Base-by-base conservation (phyloP, 2,888 invertebrate genomes). In the Clitarchus hookeri region DNA sequence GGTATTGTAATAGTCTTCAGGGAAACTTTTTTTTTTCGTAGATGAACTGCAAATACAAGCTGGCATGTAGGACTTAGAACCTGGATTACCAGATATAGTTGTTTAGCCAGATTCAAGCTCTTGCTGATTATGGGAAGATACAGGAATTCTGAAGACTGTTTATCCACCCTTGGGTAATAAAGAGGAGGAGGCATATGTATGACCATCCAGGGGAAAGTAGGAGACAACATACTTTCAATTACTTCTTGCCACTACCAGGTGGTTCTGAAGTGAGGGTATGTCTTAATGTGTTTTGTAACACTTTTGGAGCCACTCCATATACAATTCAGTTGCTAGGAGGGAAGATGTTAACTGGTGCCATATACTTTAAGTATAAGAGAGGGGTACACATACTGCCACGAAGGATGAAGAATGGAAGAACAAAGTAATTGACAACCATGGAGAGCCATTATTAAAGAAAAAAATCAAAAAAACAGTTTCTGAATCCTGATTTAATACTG, bases 141-240 rank as follows among this genome's bases (percentile, higher is more conserved):
- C 79, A 79, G 12, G 16, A 79, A 12, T 79, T 26, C 27, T 27
- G 2, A 9, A 6, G 13, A 79, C 3, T 1, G 27, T 79, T 27
- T 79, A 25, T 27, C 26, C 79, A 79, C 27, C 12, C 9, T 6
- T n/a, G 23, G 79, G 16, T 79, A 23, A 79, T 79, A 12, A 23
- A 79, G 27, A 79, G n/a, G 79, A 79, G 79, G 79, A 26, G 79
- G 9, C 27, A 79, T 79, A 79, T 25, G n/a, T 79, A 79, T 27
- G 36, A 82, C 82, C 27, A 82, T 82, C 13, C 82, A 13, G n/a
- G 27, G n/a, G 36, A 82, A 36, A 82, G 82, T n/a, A 26, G 27
- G 27, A 80, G 80, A 0, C 27, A 80, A 23, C 80, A 80, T 44
- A 36, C 27, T 16, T 80, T 80, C 27, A 80, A 11, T 44, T 80